phyloP scores from a whole-genome alignment of 2,888 invertebrate species.

The Tholera decimalis region DNA sequence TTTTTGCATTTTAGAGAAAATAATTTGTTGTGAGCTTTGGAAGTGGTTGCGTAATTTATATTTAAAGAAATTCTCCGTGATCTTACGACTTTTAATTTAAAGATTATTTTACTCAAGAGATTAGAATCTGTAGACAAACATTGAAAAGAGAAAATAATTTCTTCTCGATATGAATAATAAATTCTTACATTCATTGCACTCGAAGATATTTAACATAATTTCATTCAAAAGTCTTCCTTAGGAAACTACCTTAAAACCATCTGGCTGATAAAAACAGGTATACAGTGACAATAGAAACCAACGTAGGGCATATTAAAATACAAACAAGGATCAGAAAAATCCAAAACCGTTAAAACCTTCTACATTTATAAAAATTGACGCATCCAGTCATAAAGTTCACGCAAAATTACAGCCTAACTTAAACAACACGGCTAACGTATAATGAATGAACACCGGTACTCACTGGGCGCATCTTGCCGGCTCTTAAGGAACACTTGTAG shows the following conservation, averaged over 20 bases:
- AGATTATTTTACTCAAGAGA: background rate
- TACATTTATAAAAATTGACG: slow-evolving; percentile 24
- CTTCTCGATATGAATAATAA: background rate
- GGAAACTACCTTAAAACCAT: background rate
- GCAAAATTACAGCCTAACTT: slow-evolving; percentile 46
- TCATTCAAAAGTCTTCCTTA: background rate
- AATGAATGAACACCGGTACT: slow-evolving; percentile 78
- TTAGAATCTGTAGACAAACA: background rate
- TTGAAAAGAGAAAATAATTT: background rate
- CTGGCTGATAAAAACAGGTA: background rate
- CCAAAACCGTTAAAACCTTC: background rate
- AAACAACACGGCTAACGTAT: slow-evolving; percentile 48
- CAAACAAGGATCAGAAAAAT: background rate
- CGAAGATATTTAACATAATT: background rate
- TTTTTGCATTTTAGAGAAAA: slow-evolving; percentile 48
- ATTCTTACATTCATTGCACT: background rate
- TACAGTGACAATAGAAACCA: background rate
- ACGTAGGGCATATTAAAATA: slow-evolving; percentile 1
- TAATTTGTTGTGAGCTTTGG: slow-evolving; percentile 31
- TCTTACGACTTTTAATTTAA: slow-evolving; percentile 15
- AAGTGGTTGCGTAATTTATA: slow-evolving; percentile 44
- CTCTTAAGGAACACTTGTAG: slow-evolving; percentile 68
- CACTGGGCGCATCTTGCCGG: slow-evolving; percentile 85
- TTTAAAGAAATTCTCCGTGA: slow-evolving; percentile 6
- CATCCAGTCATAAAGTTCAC: slow-evolving; percentile 30